Percentiles rank a stretch among this genome's conserved stretches.
Conservation (phyloP, 2,888 invertebrate genomes). For the Polylopha cassiicola region DNA sequence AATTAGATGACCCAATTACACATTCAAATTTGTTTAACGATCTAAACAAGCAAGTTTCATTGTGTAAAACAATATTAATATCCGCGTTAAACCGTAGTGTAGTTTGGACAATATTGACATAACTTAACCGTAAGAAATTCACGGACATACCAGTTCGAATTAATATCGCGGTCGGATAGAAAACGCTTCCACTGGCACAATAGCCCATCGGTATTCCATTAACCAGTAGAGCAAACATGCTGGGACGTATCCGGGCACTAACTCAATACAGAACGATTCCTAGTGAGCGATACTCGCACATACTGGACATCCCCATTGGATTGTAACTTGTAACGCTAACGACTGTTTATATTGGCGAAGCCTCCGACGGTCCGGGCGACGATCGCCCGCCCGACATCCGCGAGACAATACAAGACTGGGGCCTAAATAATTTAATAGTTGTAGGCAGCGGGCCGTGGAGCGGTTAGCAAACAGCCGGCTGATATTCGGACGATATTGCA, state of each 20-base stretch:
- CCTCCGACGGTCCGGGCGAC: conserved; percentile 36
- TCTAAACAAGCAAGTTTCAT: no score
- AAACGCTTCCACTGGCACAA: conserved; percentile 61
- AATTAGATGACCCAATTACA: no score
- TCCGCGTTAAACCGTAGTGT: no score
- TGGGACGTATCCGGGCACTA: conserved; percentile 58
- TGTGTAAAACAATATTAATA: no score
- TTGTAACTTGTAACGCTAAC: conserved; percentile 63
- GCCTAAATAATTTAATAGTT: conserved; percentile 73
- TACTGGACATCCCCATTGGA: conserved; percentile 42
- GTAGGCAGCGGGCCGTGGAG: conserved; percentile 48
- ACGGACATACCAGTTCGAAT: conserved; percentile 50
- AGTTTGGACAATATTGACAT: conserved; percentile 41
- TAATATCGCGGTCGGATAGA: conserved; percentile 64
- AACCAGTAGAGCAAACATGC: conserved; percentile 66
- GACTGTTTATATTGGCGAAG: conserved; percentile 64
- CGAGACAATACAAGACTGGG: conserved; percentile 67
- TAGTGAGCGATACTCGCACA: conserved; percentile 56
- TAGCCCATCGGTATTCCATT: conserved; percentile 71
- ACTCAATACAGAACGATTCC: conserved; percentile 63
- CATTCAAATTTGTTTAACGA: no score
- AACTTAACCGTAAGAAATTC: conserved; percentile 44
- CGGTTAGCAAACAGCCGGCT: conserved; percentile 53
- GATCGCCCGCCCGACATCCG: conserved; percentile 40
- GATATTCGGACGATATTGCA: conserved; percentile 21